Percentiles rank a stretch among this genome's conserved stretches.
These are phyloP conservation scores for Ceratosolen solmsi DNA, from an alignment of 1,140 invertebrate species.

Conservation along the genomic window DNA sequence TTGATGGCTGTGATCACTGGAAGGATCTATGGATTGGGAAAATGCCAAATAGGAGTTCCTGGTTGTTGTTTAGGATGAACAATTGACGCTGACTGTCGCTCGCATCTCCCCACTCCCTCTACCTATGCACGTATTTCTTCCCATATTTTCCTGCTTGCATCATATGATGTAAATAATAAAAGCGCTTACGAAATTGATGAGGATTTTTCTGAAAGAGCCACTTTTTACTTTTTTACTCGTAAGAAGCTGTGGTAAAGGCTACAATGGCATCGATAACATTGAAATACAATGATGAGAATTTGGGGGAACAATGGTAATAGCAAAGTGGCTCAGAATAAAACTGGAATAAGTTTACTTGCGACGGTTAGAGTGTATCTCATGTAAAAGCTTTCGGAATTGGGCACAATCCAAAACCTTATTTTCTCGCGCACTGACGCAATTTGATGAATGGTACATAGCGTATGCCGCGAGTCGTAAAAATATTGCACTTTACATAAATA, in stretches of 20 bases:
- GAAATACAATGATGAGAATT: neutral
- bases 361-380: neutral
- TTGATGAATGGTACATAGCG: neutral
- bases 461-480: constrained; percentile 7
- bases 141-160: neutral
- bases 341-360: neutral
- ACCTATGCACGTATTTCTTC: too few species aligned
- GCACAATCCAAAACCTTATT: constrained; percentile 41
- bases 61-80: neutral
- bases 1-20: neutral
- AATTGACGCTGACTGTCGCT: neutral
- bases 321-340: neutral
- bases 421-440: constrained; percentile 26
- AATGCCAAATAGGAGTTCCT: neutral
- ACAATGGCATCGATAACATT: neutral
- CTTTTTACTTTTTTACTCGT: too few species aligned
- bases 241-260: too few species aligned
- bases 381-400: constrained; percentile 46
- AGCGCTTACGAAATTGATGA: neutral
- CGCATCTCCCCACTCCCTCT: neutral
- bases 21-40: neutral
- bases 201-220: neutral
- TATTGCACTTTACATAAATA: constrained; percentile 30
- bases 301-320: neutral
- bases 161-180: neutral